Evolutionary conservation across 2,113 vertebrate species (phyloP).

Genomic region (Sorex araneus): DNA sequence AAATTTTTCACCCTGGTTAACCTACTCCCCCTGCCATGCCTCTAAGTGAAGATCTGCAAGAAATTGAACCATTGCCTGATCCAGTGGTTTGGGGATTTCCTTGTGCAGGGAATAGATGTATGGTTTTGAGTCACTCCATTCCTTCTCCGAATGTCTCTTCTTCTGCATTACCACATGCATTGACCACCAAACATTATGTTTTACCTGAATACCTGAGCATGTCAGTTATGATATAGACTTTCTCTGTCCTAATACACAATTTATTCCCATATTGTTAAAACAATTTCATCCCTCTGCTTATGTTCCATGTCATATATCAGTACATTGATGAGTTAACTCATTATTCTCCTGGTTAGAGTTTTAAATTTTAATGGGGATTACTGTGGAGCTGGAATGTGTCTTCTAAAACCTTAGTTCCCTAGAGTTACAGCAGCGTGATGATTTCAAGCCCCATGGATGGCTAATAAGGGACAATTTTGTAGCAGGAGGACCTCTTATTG

Average conservation of each 20-base stretch:
- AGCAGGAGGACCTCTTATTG: background rate
- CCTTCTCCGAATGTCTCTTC: background rate
- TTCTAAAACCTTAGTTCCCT: constrained; percentile 18
- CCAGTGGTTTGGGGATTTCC: background rate
- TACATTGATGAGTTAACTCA: background rate
- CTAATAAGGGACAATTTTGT: background rate
- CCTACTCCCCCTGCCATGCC: background rate
- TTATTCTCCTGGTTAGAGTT: background rate
- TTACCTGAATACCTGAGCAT: background rate
- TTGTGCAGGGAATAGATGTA: background rate
- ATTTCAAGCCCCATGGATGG: background rate
- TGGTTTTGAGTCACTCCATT: background rate
- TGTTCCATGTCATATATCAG: background rate
- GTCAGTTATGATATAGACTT: background rate
- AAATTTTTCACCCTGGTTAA: background rate
- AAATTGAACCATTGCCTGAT: background rate
- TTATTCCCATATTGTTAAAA: background rate
- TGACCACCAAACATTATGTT: background rate
- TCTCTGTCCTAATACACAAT: background rate
- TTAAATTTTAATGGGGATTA: background rate
- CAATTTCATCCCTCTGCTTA: background rate
- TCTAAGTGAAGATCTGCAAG: background rate
- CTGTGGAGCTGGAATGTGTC: background rate
- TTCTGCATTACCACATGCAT: background rate
- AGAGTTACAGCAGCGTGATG: background rate